phyloP scores from a whole-genome alignment of 2,113 vertebrate species.

The Rousettus leschenaultii region DNA sequence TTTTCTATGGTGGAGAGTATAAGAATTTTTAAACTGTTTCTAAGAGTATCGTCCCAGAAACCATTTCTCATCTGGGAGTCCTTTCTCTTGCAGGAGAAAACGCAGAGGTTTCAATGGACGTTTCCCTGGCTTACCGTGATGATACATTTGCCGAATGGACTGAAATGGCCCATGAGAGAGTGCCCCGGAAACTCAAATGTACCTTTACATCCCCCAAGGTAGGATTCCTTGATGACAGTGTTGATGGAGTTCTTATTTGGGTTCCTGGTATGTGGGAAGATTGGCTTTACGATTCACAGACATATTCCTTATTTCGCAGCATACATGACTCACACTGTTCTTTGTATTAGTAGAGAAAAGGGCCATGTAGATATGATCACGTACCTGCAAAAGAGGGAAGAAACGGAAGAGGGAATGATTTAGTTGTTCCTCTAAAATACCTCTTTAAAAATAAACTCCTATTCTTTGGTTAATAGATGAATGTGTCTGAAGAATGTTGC shows the following conservation, averaged over 20 bases:
- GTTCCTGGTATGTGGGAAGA: not conserved
- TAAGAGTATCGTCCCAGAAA: not conserved
- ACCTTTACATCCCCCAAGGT: conserved; percentile 91
- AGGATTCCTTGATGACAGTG: not conserved
- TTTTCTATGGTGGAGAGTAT: not conserved
- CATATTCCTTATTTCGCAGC: not conserved
- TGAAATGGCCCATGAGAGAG: conserved; percentile 91
- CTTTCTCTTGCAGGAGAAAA: conserved; percentile 86
- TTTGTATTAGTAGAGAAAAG: not conserved
- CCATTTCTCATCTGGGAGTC: not conserved
- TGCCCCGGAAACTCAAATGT: conserved; percentile 94
- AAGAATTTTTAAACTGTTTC: not conserved
- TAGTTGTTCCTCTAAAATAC: not conserved
- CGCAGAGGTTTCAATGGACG: conserved; percentile 90
- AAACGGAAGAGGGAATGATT: not conserved
- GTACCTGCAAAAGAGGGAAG: not conserved
- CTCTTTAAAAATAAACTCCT: not conserved
- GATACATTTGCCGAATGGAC: conserved; percentile 88
- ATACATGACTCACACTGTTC: not conserved
- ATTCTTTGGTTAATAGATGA: not conserved
- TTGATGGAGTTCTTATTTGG: not conserved
- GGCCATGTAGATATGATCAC: not conserved
- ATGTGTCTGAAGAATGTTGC: not conserved
- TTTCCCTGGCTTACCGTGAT: conserved; percentile 93
- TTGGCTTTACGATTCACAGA: not conserved